Evolutionary conservation across 2,113 vertebrate genomes (phyloP), one percentile per base, ranked within the genome.

Genomic region (Paraplagusia blochii): DNA sequence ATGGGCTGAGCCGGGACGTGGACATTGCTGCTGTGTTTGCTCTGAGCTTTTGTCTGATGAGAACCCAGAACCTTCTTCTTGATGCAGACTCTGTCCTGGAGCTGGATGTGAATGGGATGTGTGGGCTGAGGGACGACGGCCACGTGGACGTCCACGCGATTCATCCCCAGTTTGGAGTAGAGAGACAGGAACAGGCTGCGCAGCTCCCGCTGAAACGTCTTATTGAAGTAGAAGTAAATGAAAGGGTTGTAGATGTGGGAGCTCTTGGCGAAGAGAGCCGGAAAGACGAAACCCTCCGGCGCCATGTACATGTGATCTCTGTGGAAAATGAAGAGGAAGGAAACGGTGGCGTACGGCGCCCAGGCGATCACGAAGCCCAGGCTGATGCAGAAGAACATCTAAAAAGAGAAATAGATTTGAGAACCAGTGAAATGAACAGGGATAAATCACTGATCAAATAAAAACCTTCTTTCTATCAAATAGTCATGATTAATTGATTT

Each of bases 171-270:
- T 11, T 44, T 51, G 3, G 65, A 69, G 14, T 60, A 83, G 7
- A 81, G 3, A 0, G 55, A 49, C 7, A 45, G 18, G 3, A 85
- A 35, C 8, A 87, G 58, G 34, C 10, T 4, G 11, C 58, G 60
- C 4, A 90, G 70, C 66, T 89, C 86, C 52, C 42, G 53, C 52
- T 81, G 66, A 39, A 88, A 90, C 8, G 68, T 73, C 61, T 74
- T 85, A 77, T 89, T 90, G 43, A 89, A 89, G 81, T 85, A 90
- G 75, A 90, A 90, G 76, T 90, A 90, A 58, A 90, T 88, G 52
- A 90, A 75, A 0, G 88, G 88, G 72, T 89, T 90, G 84, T 89
- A 90, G 72, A 90, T 12, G 63, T 90, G 88, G 43, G 87, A 90
- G 59, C 84, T 88, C 60, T 90, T 90, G 72, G 87, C 85, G 3